phyloP scores from a whole-genome alignment of 1,140 invertebrate genomes.

The Thaumatotibia leucotreta region DNA sequence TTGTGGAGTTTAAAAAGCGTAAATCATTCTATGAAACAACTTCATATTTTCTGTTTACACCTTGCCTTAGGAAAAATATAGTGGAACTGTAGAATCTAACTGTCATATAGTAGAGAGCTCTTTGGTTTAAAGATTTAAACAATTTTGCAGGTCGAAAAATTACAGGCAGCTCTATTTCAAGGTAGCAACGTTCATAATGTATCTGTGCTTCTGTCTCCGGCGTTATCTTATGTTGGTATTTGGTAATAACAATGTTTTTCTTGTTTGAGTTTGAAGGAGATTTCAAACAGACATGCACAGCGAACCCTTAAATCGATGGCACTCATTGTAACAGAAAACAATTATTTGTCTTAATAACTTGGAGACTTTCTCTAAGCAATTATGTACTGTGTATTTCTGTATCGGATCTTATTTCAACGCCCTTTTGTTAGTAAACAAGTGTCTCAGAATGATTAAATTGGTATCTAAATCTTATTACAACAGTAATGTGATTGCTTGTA shows the following conservation, averaged over 20 bases:
- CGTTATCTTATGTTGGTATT: background rate
- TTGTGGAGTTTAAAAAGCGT: conserved; percentile 14
- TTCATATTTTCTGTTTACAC: conserved; percentile 18
- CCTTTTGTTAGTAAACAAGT: background rate
- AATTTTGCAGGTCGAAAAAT: background rate
- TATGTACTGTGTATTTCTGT: background rate
- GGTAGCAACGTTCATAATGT: background rate
- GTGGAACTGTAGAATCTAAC: conserved; percentile 28
- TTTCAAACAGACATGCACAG: conserved; percentile 53
- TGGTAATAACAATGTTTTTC: conserved; percentile 59
- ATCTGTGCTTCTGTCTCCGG: background rate
- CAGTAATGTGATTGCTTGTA: too few species aligned
- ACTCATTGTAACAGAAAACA: conserved; percentile 41
- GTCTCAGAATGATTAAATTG: background rate
- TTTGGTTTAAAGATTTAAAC: conserved; percentile 20
- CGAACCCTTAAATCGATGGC: conserved; percentile 43
- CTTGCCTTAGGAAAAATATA: conserved; percentile 22
- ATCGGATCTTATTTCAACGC: background rate
- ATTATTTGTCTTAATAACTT: conserved; percentile 64
- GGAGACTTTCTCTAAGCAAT: conserved; percentile 37
- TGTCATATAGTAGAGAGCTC: conserved; percentile 33
- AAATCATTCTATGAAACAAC: conserved; percentile 33
- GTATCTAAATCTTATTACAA: background rate
- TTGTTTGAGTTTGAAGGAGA: conserved; percentile 62
- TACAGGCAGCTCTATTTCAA: background rate